phyloP scores from a whole-genome alignment of 1,140 invertebrate species.

The Drosophila littoralis region DNA sequence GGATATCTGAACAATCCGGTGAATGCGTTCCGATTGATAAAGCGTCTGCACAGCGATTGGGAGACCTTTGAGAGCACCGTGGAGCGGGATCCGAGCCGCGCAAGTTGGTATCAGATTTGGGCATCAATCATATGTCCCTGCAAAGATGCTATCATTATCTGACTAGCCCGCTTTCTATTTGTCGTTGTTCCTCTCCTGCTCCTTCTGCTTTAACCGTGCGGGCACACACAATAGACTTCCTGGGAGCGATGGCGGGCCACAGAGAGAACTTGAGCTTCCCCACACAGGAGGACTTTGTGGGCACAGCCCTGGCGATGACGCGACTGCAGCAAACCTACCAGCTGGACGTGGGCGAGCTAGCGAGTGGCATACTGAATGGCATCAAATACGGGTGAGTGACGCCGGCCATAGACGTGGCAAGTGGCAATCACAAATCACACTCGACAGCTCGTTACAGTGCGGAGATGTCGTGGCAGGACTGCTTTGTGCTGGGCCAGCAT shows the following conservation, averaged over 20 bases:
- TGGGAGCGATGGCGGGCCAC: conserved; percentile 89
- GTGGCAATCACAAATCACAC: conserved; percentile 31
- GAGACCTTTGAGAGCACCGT: conserved; percentile 86
- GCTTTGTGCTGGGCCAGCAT: conserved; percentile 97
- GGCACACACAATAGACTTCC: conserved; percentile 86
- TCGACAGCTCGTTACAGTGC: conserved; percentile 76
- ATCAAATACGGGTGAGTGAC: conserved; percentile 90
- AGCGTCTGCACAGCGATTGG: conserved; percentile 96
- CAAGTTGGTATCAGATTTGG: conserved; percentile 31
- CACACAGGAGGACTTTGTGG: conserved; percentile 94
- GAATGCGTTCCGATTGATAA: conserved; percentile 97
- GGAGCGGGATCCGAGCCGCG: conserved; percentile 48
- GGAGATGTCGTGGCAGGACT: conserved; percentile 92
- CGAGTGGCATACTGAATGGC: conserved; percentile 94
- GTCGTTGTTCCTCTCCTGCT: background rate
- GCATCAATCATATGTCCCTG: conserved; percentile 7
- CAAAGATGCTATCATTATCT: conserved; percentile 11
- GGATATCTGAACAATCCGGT: conserved; percentile 96
- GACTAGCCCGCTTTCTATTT: conserved; percentile 23
- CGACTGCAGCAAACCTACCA: conserved; percentile 98
- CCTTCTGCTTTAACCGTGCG: background rate
- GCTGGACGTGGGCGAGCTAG: conserved; percentile 94
- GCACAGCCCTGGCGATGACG: conserved; percentile 96
- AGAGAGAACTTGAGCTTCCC: conserved; percentile 91
- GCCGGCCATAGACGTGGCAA: background rate